A percentile compares a stretch with the other conserved stretches of the same genome.
phyloP scores from a whole-genome alignment of 2,888 invertebrate genomes.

The Sthenelais limicola region DNA sequence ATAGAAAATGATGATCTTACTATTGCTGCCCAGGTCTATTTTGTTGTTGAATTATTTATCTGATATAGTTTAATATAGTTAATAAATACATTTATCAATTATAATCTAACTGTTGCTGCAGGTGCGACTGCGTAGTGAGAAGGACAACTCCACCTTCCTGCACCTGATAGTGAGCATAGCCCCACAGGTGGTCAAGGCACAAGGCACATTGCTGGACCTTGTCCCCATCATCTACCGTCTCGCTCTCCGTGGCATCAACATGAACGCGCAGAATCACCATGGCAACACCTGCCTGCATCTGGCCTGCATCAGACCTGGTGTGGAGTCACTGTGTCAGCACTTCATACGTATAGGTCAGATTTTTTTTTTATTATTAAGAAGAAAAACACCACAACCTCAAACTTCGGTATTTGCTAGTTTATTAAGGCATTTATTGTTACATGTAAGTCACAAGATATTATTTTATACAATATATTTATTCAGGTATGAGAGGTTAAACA shows the following conservation, averaged over 20 bases:
- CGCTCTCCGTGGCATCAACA: constrained; percentile 52
- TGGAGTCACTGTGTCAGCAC: constrained; percentile 52
- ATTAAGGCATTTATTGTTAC: too few species aligned
- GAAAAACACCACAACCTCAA: too few species aligned
- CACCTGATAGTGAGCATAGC: constrained; percentile 50
- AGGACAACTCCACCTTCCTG: constrained; percentile 33
- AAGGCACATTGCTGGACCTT: constrained; percentile 43
- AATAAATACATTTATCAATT: too few species aligned
- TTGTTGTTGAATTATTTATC: too few species aligned
- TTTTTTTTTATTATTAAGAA: not conserved
- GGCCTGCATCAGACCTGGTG: constrained; percentile 56
- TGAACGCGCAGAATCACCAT: constrained; percentile 56
- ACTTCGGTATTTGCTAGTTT: too few species aligned
- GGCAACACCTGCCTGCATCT: constrained; percentile 59
- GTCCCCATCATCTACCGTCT: constrained; percentile 54
- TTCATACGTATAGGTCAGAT: constrained; percentile 56
- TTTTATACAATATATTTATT: too few species aligned
- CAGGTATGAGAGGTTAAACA: too few species aligned
- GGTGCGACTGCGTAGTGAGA: constrained; percentile 24
- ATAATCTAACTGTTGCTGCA: too few species aligned
- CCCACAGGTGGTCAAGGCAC: constrained; percentile 37
- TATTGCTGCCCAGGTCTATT: too few species aligned
- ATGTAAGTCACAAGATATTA: too few species aligned
- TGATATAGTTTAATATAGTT: too few species aligned
- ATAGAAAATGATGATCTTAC: too few species aligned